A percentile compares a stretch with the other conserved stretches of the same genome.
Evolutionary conservation across 2,113 vertebrate genomes (phyloP).

Genomic region (Ictalurus punctatus): DNA sequence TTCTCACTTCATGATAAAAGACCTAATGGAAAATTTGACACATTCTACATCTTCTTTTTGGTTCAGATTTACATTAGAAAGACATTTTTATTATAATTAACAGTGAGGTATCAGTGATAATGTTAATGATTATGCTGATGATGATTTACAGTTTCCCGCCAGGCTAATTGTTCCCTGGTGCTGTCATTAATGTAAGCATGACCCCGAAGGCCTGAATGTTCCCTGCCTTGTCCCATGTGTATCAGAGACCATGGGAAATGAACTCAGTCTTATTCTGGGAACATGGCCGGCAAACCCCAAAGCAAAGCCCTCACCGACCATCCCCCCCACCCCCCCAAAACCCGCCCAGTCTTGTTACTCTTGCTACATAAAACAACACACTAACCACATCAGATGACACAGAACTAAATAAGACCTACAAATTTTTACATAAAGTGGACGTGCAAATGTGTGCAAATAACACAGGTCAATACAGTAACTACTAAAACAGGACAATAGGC

Average conservation of each 20-base stretch:
- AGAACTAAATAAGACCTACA: no score
- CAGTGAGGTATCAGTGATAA: not conserved
- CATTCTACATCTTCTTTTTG: not conserved
- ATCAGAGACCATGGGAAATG: slow-evolving; percentile 58
- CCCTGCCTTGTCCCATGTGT: slow-evolving; percentile 35
- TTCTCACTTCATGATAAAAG: not conserved
- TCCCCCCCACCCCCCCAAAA: no score
- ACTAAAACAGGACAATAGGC: no score
- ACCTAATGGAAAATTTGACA: not conserved
- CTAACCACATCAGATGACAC: no score
- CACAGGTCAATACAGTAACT: no score
- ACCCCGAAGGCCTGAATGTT: slow-evolving; percentile 16
- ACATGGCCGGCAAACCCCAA: slow-evolving; percentile 39
- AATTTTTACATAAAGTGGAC: no score
- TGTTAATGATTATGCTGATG: not conserved
- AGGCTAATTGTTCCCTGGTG: slow-evolving; percentile 18
- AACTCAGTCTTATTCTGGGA: slow-evolving; percentile 54
- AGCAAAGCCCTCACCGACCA: no score
- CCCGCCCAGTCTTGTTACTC: no score
- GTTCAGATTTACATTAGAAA: not conserved
- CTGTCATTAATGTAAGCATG: slow-evolving; percentile 35
- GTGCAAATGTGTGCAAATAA: no score
- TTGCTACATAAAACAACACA: no score
- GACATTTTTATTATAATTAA: not conserved
- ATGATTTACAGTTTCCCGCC: slow-evolving; percentile 24